These are phyloP conservation scores for Drepanosiphum platanoidis DNA, from an alignment of 2,888 invertebrate genomes.

Conservation along the genomic window DNA sequence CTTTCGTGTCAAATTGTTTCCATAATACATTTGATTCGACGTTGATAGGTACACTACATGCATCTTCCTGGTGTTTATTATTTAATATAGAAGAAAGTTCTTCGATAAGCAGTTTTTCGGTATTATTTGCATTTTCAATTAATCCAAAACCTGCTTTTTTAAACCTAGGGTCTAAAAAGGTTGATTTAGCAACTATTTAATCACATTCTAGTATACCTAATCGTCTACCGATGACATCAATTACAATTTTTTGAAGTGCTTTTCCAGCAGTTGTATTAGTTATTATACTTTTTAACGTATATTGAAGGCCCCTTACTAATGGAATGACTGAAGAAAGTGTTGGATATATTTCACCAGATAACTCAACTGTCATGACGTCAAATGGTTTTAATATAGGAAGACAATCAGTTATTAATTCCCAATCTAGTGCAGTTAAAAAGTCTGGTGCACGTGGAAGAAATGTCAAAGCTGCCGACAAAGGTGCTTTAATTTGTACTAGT, in stretches of 20 bases:
- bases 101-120: conserved; percentile 25
- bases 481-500: conserved; percentile 64
- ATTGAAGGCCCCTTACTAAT: conserved; percentile 64
- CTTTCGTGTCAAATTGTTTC: conserved; percentile 1
- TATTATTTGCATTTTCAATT: conserved; percentile 56
- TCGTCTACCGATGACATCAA: conserved; percentile 16
- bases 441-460: conserved; percentile 63
- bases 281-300: conserved; percentile 56
- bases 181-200: conserved; percentile 61
- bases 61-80: conserved; percentile 7
- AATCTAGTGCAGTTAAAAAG: conserved; percentile 63
- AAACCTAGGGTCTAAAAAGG: conserved; percentile 61
- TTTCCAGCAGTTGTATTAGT: conserved; percentile 25
- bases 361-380: conserved; percentile 64
- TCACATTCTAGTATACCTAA: conserved; percentile 58
- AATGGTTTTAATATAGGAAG: conserved; percentile 64
- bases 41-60: conserved; percentile 17
- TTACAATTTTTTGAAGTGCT: conserved; percentile 36
- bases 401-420: conserved; percentile 63
- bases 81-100: conserved; percentile 12
- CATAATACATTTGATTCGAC: conserved; percentile 19
- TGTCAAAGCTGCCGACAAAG: conserved; percentile 64
- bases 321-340: conserved; percentile 65
- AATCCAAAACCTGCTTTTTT: conserved; percentile 59
- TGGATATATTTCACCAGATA: conserved; percentile 65